A percentile compares a stretch with the other conserved stretches of the same genome.
phyloP scores from a whole-genome alignment of 2,888 invertebrate species.

The Oxycera nigricornis region DNA sequence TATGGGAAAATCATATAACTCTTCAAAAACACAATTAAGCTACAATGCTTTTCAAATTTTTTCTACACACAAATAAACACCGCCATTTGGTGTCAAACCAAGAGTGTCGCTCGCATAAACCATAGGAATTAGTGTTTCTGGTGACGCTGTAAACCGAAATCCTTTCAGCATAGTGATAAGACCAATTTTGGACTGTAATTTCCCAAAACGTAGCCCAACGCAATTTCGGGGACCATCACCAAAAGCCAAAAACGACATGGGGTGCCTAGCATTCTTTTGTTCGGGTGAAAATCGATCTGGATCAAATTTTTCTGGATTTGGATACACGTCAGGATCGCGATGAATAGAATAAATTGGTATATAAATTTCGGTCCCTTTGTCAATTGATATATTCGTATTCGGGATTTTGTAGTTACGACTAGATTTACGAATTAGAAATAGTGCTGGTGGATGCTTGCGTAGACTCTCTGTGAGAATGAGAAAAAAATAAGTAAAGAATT shows the following conservation, averaged over 20 bases:
- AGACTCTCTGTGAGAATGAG: not conserved
- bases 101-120: not conserved
- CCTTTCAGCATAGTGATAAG: not conserved
- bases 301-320: not conserved
- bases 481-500: not conserved
- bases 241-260: slow-evolving; percentile 5
- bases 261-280: slow-evolving; percentile 62
- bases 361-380: not conserved
- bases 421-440: not conserved
- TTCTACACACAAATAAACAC: not conserved
- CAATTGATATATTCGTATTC: slow-evolving; percentile 45
- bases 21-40: not conserved
- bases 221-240: slow-evolving; percentile 7
- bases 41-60: not conserved
- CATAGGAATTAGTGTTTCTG: not conserved
- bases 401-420: not conserved
- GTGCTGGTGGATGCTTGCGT: not conserved
- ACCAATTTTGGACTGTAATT: not conserved
- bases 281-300: slow-evolving; percentile 52
- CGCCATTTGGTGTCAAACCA: not conserved
- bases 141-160: not conserved
- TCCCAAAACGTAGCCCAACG: not conserved
- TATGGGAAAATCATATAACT: no score
- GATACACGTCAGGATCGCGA: not conserved
- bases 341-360: not conserved